Evolutionary conservation across 2,888 invertebrate genomes (phyloP).

Genomic region (Biston stratarius): DNA sequence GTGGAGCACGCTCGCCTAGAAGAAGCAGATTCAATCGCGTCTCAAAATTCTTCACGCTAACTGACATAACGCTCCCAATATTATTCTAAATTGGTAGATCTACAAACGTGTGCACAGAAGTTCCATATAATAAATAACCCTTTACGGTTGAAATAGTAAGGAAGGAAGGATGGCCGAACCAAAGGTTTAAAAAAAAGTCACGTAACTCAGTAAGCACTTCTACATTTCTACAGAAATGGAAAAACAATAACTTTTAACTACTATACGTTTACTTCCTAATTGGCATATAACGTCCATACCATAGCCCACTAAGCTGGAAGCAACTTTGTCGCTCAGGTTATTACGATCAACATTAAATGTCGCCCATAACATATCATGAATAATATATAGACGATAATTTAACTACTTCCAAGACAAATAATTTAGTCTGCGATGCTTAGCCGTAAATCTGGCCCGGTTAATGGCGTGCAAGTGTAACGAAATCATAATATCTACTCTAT

Average conservation of each 20-base stretch:
- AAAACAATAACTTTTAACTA: neutral
- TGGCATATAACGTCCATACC: neutral
- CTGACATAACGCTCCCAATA: too few species aligned
- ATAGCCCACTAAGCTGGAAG: slow-evolving; percentile 16
- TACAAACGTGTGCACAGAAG: neutral
- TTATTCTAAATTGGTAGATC: neutral
- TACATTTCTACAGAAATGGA: neutral
- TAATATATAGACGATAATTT: slow-evolving; percentile 55
- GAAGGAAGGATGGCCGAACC: too few species aligned
- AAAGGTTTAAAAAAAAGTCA: too few species aligned
- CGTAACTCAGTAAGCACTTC: too few species aligned
- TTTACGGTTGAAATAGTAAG: too few species aligned
- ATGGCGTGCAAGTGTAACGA: slow-evolving; percentile 33
- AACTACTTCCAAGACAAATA: slow-evolving; percentile 59
- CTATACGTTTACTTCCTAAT: slow-evolving; percentile 5
- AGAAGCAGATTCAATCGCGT: too few species aligned
- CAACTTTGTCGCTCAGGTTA: slow-evolving; percentile 39
- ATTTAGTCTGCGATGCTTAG: slow-evolving; percentile 50
- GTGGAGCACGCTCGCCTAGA: too few species aligned
- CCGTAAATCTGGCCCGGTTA: slow-evolving; percentile 54
- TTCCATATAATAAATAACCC: too few species aligned
- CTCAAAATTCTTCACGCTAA: too few species aligned
- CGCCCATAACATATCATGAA: slow-evolving; percentile 43
- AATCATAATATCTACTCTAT: slow-evolving; percentile 37
- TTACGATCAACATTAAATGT: slow-evolving; percentile 48